These are phyloP conservation scores for Rhynchophorus ferrugineus DNA, from an alignment of 1,140 invertebrate species.

Conservation along the genomic window DNA sequence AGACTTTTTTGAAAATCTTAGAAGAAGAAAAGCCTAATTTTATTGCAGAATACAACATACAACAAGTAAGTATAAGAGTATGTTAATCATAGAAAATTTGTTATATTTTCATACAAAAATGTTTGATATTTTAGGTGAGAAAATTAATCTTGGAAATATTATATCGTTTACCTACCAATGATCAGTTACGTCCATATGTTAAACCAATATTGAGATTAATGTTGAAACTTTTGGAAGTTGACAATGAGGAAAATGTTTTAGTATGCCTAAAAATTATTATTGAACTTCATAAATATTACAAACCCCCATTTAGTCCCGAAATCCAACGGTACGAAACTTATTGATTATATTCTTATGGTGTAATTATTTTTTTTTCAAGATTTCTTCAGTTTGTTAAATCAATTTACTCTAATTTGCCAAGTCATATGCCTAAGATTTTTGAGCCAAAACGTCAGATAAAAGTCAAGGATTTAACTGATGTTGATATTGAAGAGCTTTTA, in stretches of 20 bases:
- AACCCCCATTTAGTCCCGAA: conserved; percentile 81
- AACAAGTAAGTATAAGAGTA: conserved; percentile 64
- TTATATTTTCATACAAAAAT: too few relatives aligned
- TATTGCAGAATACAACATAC: conserved; percentile 89
- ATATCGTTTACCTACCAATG: conserved; percentile 88
- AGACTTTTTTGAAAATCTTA: conserved; percentile 86
- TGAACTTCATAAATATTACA: conserved; percentile 91
- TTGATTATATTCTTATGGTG: conserved; percentile 61
- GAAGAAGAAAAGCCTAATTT: conserved; percentile 93
- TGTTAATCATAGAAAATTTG: too few relatives aligned
- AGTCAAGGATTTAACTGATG: conserved; percentile 83
- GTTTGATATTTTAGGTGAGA: conserved; percentile 48
- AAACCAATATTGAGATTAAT: conserved; percentile 82
- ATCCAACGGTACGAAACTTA: conserved; percentile 50
- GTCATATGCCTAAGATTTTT: conserved; percentile 90
- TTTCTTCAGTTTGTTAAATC: conserved; percentile 90
- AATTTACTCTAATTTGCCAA: conserved; percentile 87
- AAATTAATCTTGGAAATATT: conserved; percentile 94
- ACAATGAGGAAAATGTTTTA: conserved; percentile 96
- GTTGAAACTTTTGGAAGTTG: conserved; percentile 82
- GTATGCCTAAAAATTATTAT: conserved; percentile 93
- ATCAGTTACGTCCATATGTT: conserved; percentile 77
- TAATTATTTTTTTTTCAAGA: conserved; percentile 35
- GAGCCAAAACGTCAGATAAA: conserved; percentile 72
- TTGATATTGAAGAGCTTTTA: conserved; percentile 77